Base-by-base conservation (phyloP, 2,888 invertebrate genomes). In the Elysia crispata region DNA sequence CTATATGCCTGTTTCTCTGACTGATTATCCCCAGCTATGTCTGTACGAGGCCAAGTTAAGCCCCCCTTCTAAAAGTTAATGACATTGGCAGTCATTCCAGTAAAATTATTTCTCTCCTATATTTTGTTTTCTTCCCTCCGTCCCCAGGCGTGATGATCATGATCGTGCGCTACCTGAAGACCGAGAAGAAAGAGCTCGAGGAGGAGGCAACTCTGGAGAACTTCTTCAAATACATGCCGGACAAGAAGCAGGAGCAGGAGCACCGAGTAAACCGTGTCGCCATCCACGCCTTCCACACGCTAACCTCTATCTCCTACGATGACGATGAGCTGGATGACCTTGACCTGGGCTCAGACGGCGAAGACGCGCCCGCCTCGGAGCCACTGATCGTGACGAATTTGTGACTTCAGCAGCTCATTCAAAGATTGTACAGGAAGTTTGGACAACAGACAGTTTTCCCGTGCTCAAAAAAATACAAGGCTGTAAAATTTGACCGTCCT, bases 241-340 rank as follows among this genome's bases (percentile, higher is more conserved):
- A 85, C 78, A 86, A 85, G 74, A 87, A 86, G 67, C 82, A 85
- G 30, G 85, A 88, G n/a, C 85, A 88, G 76, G 88, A 88, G 72
- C 82, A 87, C 30, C 83, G 86, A 20, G 89, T 89, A 11, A 88
- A 89, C 81, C 83, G 84, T 50, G 85, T 88, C n/a, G 89, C 89
- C 20, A 89, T 89, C 73, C 86, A 86, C 25, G 89, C 89, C 13
- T 89, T 89, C 81, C 87, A 89, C 82, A 88, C 88, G 0, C 77
- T 89, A 81, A 89, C 89, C 23, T 87, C 88, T 57, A 82, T 86
- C 54, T 85, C 86, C 0, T 86, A 87, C 57, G 86, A 82, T 1
- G 86, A 86, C 76, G 85, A 85, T 41, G 84, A 85, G 28, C 73
- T 80, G 18, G 81, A 82, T 1, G 80, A 81, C 20, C 31, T 79